Conservation (phyloP, 2,888 invertebrate genomes). For the Hylaea fasciaria region DNA sequence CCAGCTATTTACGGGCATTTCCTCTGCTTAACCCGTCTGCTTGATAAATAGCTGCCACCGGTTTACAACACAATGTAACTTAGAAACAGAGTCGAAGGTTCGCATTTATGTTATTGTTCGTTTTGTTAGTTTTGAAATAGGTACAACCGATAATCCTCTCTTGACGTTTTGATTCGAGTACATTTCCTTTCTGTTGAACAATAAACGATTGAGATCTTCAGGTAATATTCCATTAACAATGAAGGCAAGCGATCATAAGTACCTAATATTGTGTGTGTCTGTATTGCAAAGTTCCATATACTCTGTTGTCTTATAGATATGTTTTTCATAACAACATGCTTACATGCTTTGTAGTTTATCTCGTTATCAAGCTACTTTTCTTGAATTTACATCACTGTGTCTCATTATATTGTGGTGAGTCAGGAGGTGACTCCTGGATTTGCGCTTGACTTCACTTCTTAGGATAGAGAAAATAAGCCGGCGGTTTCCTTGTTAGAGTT, state of each 20-base stretch:
- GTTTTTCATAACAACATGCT: no score
- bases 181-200: no score
- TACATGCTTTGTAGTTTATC: no score
- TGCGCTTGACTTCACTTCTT: slow-evolving; percentile 43
- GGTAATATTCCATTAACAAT: no score
- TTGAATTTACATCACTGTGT: slow-evolving; percentile 11
- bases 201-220: no score
- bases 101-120: neutral
- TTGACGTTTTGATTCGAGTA: no score
- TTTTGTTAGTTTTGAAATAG: no score
- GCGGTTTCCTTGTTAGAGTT: slow-evolving; percentile 40
- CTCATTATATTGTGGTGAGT: slow-evolving; percentile 1
- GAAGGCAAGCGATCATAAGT: no score
- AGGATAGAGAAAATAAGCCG: slow-evolving; percentile 41
- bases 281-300: no score
- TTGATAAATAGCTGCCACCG: slow-evolving; percentile 77
- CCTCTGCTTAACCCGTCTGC: slow-evolving; percentile 81
- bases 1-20: slow-evolving; percentile 83
- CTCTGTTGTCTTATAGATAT: no score
- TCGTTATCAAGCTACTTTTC: neutral
- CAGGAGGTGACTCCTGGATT: slow-evolving; percentile 32
- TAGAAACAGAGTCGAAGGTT: slow-evolving; percentile 13
- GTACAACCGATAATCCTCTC: no score
- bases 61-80: neutral
- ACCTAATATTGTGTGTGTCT: no score